These are phyloP conservation scores for Battus philenor DNA, from an alignment of 1,140 invertebrate species.

Conservation along the genomic window DNA sequence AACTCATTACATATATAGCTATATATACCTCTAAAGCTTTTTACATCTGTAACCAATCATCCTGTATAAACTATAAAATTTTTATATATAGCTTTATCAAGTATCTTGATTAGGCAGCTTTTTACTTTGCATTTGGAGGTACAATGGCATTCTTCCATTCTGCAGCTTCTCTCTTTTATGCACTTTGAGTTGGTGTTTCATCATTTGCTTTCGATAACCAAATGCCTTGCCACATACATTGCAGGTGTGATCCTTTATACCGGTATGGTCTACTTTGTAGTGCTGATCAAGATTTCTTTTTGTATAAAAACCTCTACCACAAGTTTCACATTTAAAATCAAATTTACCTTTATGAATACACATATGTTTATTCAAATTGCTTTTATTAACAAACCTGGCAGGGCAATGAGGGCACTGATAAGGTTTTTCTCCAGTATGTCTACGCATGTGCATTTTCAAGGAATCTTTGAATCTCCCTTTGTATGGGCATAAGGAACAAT, in stretches of 20 bases:
- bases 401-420: constrained; percentile 72
- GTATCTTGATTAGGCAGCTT: background rate
- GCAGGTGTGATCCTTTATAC: constrained; percentile 74
- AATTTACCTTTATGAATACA: constrained; percentile 46
- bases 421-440: constrained; percentile 72
- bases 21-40: too few species aligned
- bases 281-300: constrained; percentile 51
- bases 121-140: constrained; percentile 35
- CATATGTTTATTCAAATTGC: constrained; percentile 73
- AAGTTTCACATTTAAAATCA: constrained; percentile 56
- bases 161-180: constrained; percentile 68
- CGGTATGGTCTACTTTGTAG: constrained; percentile 69
- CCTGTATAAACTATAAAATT: background rate
- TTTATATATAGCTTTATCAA: background rate
- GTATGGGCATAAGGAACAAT: constrained; percentile 61
- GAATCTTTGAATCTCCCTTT: constrained; percentile 55
- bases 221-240: constrained; percentile 73
- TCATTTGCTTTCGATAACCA: constrained; percentile 70
- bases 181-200: constrained; percentile 73
- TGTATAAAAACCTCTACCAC: constrained; percentile 50
- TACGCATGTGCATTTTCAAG: constrained; percentile 71
- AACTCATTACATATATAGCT: background rate
- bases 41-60: too few species aligned
- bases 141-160: constrained; percentile 53
- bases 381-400: constrained; percentile 68